A percentile compares a stretch with the other conserved stretches of the same genome.
These are phyloP conservation scores for Scortum barcoo DNA, from an alignment of 2,113 vertebrate species.

Conservation along the genomic window DNA sequence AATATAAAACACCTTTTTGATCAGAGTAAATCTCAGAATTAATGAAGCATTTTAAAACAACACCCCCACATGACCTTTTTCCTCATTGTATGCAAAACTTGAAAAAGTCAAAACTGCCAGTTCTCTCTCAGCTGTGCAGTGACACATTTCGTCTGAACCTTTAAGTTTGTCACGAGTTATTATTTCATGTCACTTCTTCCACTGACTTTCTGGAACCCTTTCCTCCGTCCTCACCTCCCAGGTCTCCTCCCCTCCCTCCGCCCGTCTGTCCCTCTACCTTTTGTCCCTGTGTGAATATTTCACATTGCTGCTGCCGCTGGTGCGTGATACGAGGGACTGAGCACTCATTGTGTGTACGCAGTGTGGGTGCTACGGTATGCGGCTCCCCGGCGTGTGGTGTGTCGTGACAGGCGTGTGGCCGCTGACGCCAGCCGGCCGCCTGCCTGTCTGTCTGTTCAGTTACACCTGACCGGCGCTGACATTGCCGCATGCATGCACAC, in stretches of 20 bases:
- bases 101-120: neutral
- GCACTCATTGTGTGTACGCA: slow-evolving; percentile 80
- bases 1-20: neutral
- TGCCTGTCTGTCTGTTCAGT: slow-evolving; percentile 73
- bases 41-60: neutral
- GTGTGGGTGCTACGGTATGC: slow-evolving; percentile 85
- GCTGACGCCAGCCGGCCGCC: slow-evolving; percentile 85
- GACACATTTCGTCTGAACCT: neutral
- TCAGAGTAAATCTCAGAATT: neutral
- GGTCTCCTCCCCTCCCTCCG: slow-evolving; percentile 39
- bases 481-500: slow-evolving; percentile 29
- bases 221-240: slow-evolving; percentile 46
- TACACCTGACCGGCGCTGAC: slow-evolving; percentile 81
- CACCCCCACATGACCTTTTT: neutral
- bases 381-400: slow-evolving; percentile 80
- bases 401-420: slow-evolving; percentile 84
- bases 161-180: slow-evolving; percentile 23
- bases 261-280: slow-evolving; percentile 67
- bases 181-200: neutral
- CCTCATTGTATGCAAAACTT: neutral
- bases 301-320: slow-evolving; percentile 85
- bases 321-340: slow-evolving; percentile 85
- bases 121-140: neutral
- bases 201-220: slow-evolving; percentile 46
- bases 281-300: slow-evolving; percentile 85